phyloP scores from a whole-genome alignment of 2,113 vertebrate species.

The Daubentonia madagascariensis region DNA sequence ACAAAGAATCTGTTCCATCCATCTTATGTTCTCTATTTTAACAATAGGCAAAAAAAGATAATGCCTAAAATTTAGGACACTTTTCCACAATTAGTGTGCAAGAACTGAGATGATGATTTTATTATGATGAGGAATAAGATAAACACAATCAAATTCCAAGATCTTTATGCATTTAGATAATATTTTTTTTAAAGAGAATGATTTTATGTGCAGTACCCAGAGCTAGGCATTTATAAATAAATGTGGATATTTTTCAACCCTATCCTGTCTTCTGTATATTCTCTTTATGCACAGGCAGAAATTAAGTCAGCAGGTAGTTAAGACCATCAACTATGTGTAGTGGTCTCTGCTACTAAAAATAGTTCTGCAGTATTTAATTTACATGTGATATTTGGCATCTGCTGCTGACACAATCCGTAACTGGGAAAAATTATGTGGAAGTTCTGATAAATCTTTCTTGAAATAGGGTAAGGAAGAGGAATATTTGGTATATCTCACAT shows the following conservation, averaged over 20 bases:
- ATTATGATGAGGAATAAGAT: neutral
- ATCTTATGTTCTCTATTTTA: too few relatives aligned
- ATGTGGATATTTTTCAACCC: neutral
- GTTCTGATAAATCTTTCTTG: neutral
- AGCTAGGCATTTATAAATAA: neutral
- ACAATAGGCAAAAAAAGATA: neutral
- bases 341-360: neutral
- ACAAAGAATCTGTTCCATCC: too few relatives aligned
- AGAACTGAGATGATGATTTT: neutral
- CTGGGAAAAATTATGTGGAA: neutral
- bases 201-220: neutral
- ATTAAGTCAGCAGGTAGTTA: neutral
- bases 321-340: too few relatives aligned
- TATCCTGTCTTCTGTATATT: neutral
- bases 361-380: neutral
- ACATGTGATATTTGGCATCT: neutral
- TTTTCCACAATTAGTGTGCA: neutral
- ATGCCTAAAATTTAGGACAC: neutral
- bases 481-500: neutral
- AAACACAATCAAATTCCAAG: neutral
- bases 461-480: neutral
- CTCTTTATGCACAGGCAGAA: neutral
- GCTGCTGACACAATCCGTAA: neutral
- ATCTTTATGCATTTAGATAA: neutral
- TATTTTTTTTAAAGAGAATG: neutral